A percentile compares a stretch with the other conserved stretches of the same genome.
Conservation (phyloP, 2,888 invertebrate genomes). For the Synanthedon myopaeformis region DNA sequence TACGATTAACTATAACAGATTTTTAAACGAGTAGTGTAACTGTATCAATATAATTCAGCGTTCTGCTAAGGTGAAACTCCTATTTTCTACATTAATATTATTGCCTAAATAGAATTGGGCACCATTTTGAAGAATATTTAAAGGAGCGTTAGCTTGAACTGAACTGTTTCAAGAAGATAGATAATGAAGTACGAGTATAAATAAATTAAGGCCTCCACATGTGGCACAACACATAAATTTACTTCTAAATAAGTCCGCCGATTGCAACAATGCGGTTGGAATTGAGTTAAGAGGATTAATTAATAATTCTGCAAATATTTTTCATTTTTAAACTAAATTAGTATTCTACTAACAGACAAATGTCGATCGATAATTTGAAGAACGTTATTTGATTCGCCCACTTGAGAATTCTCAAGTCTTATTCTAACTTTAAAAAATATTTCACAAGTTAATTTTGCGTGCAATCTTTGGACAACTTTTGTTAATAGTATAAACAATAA, state of each 20-base stretch:
- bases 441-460: too few species aligned
- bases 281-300: not conserved
- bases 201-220: slow-evolving; percentile 9
- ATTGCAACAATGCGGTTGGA: not conserved
- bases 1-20: not conserved
- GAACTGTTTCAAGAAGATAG: slow-evolving; percentile 1
- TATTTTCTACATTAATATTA: slow-evolving; percentile 17
- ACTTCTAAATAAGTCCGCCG: not conserved
- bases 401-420: too few species aligned
- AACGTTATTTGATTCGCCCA: too few species aligned
- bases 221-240: slow-evolving; percentile 1
- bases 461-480: too few species aligned
- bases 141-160: slow-evolving; percentile 10
- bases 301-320: not conserved
- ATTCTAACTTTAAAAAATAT: too few species aligned
- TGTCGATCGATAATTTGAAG: too few species aligned
- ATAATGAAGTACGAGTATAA: slow-evolving; percentile 2
- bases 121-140: slow-evolving; percentile 25
- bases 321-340: not conserved
- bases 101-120: slow-evolving; percentile 38
- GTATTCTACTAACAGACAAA: too few species aligned
- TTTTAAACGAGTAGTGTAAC: too few species aligned
- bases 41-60: too few species aligned
- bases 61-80: slow-evolving; percentile 5
- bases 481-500: too few species aligned